Evolutionary conservation across 2,113 vertebrate genomes (phyloP).

Genomic region (Xiphorhynchus elegans): DNA sequence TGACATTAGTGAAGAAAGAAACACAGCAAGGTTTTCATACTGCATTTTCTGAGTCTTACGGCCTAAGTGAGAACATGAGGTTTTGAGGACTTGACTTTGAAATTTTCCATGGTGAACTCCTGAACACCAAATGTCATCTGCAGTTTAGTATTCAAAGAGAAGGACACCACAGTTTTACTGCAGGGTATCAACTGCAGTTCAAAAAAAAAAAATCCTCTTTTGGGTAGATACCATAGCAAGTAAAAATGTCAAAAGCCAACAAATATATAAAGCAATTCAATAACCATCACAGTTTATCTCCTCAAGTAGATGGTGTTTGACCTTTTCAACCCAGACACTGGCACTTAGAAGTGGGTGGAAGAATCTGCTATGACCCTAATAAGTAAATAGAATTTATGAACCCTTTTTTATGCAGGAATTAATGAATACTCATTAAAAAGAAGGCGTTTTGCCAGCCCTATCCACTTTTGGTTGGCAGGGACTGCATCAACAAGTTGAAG

Average conservation of each 20-base stretch:
- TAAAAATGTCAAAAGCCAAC: not conserved
- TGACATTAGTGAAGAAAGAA: not conserved
- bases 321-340: not conserved
- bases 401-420: slow-evolving; percentile 10
- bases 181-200: not conserved
- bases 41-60: not conserved
- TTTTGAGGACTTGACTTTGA: not conserved
- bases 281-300: not conserved
- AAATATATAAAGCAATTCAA: not conserved
- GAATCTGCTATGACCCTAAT: not conserved
- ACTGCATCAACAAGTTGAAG: not conserved
- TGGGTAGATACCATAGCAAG: not conserved
- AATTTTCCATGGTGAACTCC: not conserved
- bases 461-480: not conserved
- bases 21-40: not conserved
- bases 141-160: not conserved
- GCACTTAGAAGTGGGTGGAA: not conserved
- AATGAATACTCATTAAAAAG: slow-evolving; percentile 16
- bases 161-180: not conserved
- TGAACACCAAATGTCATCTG: not conserved
- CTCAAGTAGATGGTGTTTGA: not conserved
- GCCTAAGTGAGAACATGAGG: not conserved
- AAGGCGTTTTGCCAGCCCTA: not conserved
- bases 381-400: not conserved
- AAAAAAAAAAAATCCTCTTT: not conserved